Evolutionary conservation across 2,888 invertebrate species (phyloP).

Genomic region (Homarus gammarus): DNA sequence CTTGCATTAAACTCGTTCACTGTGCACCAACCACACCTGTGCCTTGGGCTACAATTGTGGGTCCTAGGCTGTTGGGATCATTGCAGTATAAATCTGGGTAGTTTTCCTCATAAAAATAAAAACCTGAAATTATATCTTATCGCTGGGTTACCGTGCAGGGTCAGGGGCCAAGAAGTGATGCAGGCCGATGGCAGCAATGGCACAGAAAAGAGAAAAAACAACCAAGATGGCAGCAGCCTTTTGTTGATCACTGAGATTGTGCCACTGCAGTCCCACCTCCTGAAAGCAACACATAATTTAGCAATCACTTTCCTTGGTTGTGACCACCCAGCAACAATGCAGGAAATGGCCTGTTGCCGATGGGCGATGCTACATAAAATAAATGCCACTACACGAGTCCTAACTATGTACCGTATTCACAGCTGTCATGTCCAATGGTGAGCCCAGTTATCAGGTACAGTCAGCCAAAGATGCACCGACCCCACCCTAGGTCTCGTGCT

Average conservation of each 20-base stretch:
- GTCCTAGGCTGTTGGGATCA: background rate
- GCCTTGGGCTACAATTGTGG: conserved; percentile 29
- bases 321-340: too few relatives aligned
- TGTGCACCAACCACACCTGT: conserved; percentile 28
- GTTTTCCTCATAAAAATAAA: conserved; percentile 19
- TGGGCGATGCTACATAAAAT: too few relatives aligned
- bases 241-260: conserved; percentile 83
- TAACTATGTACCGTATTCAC: too few relatives aligned
- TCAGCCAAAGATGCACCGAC: too few relatives aligned
- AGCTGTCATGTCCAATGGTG: too few relatives aligned
- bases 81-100: conserved; percentile 23
- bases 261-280: conserved; percentile 77
- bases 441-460: too few relatives aligned
- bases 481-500: too few relatives aligned
- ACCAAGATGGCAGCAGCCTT: conserved; percentile 84
- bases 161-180: conserved; percentile 64
- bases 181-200: conserved; percentile 61
- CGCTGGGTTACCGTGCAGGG: conserved; percentile 63
- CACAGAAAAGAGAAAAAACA: conserved; percentile 80
- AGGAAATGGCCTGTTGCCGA: too few relatives aligned
- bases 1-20: conserved; percentile 19
- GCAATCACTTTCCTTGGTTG: too few relatives aligned
- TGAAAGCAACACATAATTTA: too few relatives aligned
- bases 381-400: too few relatives aligned
- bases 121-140: conserved; percentile 16